phyloP scores from a whole-genome alignment of 1,140 invertebrate genomes.

The Neotoxoptera formosana region DNA sequence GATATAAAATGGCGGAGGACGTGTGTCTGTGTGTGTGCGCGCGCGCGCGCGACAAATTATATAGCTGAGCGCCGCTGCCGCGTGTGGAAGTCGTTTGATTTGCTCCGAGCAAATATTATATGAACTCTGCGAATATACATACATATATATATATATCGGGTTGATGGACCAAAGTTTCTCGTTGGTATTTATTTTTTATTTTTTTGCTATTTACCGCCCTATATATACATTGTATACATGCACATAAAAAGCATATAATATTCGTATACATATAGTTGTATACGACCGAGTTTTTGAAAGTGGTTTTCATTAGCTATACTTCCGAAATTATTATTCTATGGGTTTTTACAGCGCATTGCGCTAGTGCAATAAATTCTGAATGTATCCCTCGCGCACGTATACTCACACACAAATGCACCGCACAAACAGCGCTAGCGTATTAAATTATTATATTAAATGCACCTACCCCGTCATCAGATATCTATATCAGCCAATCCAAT shows the following conservation, averaged over 20 bases:
- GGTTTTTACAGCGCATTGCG: slow-evolving; percentile 14
- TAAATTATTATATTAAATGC: background rate
- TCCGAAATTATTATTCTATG: slow-evolving; percentile 42
- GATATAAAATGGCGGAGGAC: background rate
- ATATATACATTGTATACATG: background rate
- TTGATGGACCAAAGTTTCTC: background rate
- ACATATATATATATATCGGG: background rate
- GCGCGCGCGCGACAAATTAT: background rate
- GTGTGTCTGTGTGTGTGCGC: background rate
- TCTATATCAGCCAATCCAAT: background rate
- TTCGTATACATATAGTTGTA: background rate
- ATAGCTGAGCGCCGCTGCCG: background rate
- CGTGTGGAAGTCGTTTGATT: background rate
- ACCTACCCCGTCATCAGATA: background rate
- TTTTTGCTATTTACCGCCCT: background rate
- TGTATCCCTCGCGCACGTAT: background rate
- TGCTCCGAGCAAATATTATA: background rate
- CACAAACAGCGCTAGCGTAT: too few species aligned
- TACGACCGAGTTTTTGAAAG: background rate
- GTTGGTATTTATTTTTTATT: slow-evolving; percentile 3
- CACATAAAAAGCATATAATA: background rate
- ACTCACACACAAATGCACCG: background rate
- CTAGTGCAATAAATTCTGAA: background rate
- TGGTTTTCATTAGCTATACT: slow-evolving; percentile 40
- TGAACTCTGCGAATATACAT: background rate